Conservation (phyloP, 2,113 vertebrate genomes). For the Junco hyemalis region DNA sequence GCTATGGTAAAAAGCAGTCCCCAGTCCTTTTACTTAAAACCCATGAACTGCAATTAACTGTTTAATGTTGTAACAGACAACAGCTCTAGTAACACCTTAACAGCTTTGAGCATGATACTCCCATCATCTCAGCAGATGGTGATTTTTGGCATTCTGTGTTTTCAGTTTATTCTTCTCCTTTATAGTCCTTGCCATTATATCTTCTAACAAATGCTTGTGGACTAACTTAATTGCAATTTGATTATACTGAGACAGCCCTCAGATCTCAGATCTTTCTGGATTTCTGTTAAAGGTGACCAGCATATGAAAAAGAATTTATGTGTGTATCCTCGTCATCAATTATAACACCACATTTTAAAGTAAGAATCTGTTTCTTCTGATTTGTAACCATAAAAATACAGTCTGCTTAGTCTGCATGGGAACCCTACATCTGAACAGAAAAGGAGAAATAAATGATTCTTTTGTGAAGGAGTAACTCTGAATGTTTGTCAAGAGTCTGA, state of each 20-base stretch:
- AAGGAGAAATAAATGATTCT: neutral
- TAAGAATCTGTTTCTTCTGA: neutral
- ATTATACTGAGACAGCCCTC: neutral
- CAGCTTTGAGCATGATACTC: slow-evolving; percentile 60
- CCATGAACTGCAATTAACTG: slow-evolving; percentile 64
- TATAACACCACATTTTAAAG: neutral
- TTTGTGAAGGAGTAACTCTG: neutral
- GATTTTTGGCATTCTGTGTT: slow-evolving; percentile 60
- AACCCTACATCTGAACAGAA: neutral
- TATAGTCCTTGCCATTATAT: slow-evolving; percentile 41
- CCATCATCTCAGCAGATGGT: slow-evolving; percentile 63
- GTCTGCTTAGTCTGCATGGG: neutral
- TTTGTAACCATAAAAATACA: neutral
- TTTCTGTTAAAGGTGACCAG: neutral
- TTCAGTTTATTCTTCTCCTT: slow-evolving; percentile 55
- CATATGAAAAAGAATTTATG: neutral
- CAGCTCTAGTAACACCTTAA: slow-evolving; percentile 71
- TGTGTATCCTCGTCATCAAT: neutral
- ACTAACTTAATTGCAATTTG: slow-evolving; percentile 1
- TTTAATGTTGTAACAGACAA: slow-evolving; percentile 58
- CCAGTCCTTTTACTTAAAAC: slow-evolving; percentile 48
- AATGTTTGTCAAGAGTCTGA: slow-evolving; percentile 1
- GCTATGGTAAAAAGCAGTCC: slow-evolving; percentile 64
- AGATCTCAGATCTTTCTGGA: neutral
- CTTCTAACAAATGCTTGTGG: slow-evolving; percentile 36